Conservation (phyloP, 2,113 vertebrate genomes). For the Lanius ludovicianus region DNA sequence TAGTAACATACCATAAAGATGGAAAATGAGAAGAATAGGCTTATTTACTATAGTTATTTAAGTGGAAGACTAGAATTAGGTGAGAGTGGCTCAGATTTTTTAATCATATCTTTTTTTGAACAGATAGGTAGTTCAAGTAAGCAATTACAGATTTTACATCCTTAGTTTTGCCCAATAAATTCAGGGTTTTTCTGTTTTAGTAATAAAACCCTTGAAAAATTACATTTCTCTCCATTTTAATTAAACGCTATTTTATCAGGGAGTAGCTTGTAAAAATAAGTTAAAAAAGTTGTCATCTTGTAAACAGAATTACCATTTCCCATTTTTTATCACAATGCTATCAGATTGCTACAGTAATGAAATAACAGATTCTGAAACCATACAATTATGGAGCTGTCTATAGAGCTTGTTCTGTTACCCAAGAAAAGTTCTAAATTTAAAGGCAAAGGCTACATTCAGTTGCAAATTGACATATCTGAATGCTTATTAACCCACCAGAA, state of each 20-base stretch:
- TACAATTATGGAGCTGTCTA: neutral
- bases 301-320: neutral
- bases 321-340: neutral
- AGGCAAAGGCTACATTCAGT: neutral
- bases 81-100: neutral
- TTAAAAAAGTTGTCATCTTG: neutral
- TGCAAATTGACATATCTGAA: neutral
- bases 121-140: neutral
- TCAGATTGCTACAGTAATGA: neutral
- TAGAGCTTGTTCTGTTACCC: neutral
- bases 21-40: neutral
- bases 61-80: neutral
- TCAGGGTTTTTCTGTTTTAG: neutral
- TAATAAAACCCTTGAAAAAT: neutral
- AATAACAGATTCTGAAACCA: neutral
- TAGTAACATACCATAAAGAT: neutral
- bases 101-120: neutral
- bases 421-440: neutral
- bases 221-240: neutral
- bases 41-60: neutral
- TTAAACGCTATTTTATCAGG: neutral
- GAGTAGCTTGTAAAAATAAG: neutral
- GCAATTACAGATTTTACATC: neutral
- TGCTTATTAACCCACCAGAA: neutral
- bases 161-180: neutral